Percentiles rank a stretch among this genome's conserved stretches.
Evolutionary conservation across 92 coral and sea anemone species (phyloP).

Genomic region (Parazoanthus darwini): DNA sequence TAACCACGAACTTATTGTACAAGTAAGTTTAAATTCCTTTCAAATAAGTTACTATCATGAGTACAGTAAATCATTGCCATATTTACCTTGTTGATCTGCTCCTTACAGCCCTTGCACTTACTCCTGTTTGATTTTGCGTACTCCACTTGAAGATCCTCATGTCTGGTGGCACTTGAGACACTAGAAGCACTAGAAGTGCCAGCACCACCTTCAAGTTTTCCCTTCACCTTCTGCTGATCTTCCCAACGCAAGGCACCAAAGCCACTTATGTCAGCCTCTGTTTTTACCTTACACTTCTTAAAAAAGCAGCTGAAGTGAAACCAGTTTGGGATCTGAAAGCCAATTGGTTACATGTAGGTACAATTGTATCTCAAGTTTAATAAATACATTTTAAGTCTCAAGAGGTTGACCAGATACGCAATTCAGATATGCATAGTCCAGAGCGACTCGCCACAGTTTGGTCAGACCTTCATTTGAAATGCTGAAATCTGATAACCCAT

Average conservation of each 20-base stretch:
- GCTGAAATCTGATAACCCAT: no score
- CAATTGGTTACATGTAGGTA: neutral
- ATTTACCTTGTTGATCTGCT: conserved; percentile 87
- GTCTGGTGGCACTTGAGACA: conserved; percentile 22
- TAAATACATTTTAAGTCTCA: neutral
- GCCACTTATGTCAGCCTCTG: conserved; percentile 71
- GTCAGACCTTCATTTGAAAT: no score
- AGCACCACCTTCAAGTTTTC: conserved; percentile 41
- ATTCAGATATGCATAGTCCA: no score
- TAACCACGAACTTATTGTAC: no score
- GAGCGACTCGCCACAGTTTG: no score
- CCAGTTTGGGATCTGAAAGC: conserved; percentile 90
- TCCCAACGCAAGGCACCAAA: conserved; percentile 94
- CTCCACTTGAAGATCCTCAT: conserved; percentile 69
- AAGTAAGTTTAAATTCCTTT: no score
- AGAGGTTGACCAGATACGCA: no score
- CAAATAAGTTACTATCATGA: no score
- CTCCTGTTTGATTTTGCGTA: conserved; percentile 97
- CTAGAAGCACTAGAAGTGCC: conserved; percentile 4
- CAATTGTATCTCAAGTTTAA: neutral
- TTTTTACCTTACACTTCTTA: conserved; percentile 59
- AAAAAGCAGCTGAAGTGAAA: conserved; percentile 93
- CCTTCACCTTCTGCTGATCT: conserved; percentile 83
- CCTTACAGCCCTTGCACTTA: conserved; percentile 88
- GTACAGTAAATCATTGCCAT: neutral